Evolutionary conservation across 2,888 invertebrate genomes (phyloP).

Genomic region (Alcis repandata): DNA sequence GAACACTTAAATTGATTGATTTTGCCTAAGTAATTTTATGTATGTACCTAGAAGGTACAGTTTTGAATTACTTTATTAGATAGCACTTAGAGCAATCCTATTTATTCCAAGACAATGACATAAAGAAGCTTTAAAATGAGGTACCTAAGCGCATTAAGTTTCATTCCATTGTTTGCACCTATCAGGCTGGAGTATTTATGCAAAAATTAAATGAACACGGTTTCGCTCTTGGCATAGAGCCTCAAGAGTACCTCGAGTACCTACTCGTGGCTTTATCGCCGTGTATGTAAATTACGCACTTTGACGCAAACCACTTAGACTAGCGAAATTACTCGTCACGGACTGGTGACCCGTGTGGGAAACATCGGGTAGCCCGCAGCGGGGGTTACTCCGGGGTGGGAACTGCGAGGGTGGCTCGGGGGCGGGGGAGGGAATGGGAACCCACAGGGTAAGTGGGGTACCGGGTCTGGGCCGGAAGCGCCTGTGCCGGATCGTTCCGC

Average conservation of each 20-base stretch:
- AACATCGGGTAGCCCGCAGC: constrained; percentile 59
- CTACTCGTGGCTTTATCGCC: constrained; percentile 30
- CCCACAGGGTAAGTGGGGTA: constrained; percentile 72
- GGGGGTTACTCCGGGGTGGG: constrained; percentile 51
- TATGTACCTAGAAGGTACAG: no score
- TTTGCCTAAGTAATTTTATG: constrained; percentile 17
- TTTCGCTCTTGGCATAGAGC: constrained; percentile 19
- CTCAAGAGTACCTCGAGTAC: not conserved
- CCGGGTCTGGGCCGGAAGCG: constrained; percentile 73
- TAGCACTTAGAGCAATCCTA: no score
- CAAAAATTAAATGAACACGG: constrained; percentile 25
- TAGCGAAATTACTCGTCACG: constrained; percentile 78
- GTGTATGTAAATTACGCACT: constrained; percentile 56
- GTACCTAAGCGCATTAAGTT: not conserved
- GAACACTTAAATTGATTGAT: constrained; percentile 35
- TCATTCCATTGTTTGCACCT: constrained; percentile 1
- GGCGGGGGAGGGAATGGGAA: constrained; percentile 51
- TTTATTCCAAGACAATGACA: not conserved
- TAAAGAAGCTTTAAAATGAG: not conserved
- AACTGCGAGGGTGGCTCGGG: constrained; percentile 49
- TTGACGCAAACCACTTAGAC: constrained; percentile 58
- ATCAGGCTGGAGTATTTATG: constrained; percentile 1
- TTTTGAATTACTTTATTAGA: constrained; percentile 4
- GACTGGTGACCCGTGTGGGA: constrained; percentile 78
- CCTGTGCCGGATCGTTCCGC: constrained; percentile 76